These are phyloP conservation scores for Caenorhabditis sinica DNA, from an alignment of 2,888 invertebrate species.

Conservation along the genomic window DNA sequence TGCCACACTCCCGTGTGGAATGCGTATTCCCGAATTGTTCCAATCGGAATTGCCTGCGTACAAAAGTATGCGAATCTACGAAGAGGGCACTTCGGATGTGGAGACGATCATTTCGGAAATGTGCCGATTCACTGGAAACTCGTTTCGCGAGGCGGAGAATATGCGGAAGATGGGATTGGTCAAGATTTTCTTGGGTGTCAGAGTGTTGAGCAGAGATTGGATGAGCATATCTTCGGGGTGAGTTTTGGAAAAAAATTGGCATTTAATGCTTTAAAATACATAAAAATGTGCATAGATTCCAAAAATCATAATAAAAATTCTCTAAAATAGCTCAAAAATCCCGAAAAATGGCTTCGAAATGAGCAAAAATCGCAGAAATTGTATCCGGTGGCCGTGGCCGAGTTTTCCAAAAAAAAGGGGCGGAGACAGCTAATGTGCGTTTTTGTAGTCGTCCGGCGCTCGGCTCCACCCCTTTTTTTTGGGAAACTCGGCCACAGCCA, in stretches of 20 bases:
- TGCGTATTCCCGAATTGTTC: slow-evolving; percentile 44
- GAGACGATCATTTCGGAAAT: slow-evolving; percentile 90
- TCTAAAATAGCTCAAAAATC: too few relatives aligned
- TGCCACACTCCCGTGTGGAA: slow-evolving; percentile 6
- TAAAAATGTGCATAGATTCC: too few relatives aligned
- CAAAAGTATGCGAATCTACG: slow-evolving; percentile 86
- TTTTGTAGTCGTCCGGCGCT: too few relatives aligned
- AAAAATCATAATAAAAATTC: too few relatives aligned
- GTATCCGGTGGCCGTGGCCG: too few relatives aligned
- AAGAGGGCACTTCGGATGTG: slow-evolving; percentile 92
- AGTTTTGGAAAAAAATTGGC: background rate
- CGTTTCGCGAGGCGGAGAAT: slow-evolving; percentile 93
- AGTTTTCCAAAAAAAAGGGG: too few relatives aligned
- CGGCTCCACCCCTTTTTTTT: too few relatives aligned
- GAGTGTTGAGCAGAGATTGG: slow-evolving; percentile 84
- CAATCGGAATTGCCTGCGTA: slow-evolving; percentile 35
- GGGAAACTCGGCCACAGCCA: too few relatives aligned
- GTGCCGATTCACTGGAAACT: slow-evolving; percentile 46
- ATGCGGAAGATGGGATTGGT: slow-evolving; percentile 91
- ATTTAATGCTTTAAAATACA: too few relatives aligned
- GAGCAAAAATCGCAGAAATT: too few relatives aligned
- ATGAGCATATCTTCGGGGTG: slow-evolving; percentile 4
- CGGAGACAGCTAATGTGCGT: too few relatives aligned
- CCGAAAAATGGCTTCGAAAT: too few relatives aligned
- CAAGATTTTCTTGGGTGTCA: slow-evolving; percentile 89